Percentiles rank a stretch among this genome's conserved stretches.
Conservation (phyloP, 2,113 vertebrate genomes). For the Alexandromys fortis region DNA sequence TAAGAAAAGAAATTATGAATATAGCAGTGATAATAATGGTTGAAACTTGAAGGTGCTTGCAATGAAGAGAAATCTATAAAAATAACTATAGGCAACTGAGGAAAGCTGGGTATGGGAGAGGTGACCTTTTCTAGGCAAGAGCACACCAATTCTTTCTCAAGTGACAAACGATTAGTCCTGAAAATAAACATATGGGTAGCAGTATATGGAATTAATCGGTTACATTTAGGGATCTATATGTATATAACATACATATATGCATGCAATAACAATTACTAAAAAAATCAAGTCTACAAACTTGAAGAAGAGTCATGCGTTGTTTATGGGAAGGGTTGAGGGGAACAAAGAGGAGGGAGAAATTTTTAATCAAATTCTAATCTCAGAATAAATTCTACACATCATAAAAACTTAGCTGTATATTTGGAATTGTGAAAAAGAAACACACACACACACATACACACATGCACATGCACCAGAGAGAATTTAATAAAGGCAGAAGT, state of each 20-base stretch:
- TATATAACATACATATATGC: neutral
- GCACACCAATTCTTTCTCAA: neutral
- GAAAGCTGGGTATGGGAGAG: neutral
- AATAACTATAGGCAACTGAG: neutral
- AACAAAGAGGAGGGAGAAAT: neutral
- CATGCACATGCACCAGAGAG: neutral
- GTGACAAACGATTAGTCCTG: neutral
- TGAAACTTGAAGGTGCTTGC: neutral
- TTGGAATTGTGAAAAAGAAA: neutral
- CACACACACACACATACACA: neutral
- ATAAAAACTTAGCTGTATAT: neutral
- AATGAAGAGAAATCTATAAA: neutral
- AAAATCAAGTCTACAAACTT: neutral
- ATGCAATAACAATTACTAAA: neutral
- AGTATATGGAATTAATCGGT: neutral
- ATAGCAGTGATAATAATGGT: neutral
- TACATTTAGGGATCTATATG: neutral
- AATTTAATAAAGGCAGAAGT: neutral
- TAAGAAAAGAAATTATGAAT: slow-evolving; percentile 40
- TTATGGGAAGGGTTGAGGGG: neutral
- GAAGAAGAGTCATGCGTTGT: neutral
- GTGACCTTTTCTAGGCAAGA: no score
- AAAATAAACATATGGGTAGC: neutral
- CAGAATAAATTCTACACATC: neutral
- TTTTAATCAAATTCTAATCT: neutral